phyloP scores from a whole-genome alignment of 2,888 invertebrate species.

The Odontocolon sp. region DNA sequence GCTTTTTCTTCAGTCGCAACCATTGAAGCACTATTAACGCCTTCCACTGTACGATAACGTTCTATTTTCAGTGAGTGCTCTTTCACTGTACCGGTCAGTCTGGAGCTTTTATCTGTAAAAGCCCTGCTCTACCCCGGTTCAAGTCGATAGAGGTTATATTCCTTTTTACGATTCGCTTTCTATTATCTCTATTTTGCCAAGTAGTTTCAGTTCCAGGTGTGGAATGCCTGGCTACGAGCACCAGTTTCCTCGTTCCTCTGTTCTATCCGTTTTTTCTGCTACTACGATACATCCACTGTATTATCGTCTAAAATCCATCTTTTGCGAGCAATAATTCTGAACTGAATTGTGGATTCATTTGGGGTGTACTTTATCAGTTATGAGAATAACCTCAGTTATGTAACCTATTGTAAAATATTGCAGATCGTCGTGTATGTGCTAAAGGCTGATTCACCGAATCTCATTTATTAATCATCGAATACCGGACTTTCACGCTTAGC shows the following conservation, averaged over 20 bases:
- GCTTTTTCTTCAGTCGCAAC: constrained; percentile 8
- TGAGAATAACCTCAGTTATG: too few species aligned
- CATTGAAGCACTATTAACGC: constrained; percentile 62
- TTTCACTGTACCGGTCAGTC: constrained; percentile 47
- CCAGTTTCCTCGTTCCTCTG: too few species aligned
- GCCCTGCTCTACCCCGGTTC: constrained; percentile 46
- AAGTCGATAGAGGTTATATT: constrained; percentile 46
- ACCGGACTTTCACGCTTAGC: neutral
- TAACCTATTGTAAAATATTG: too few species aligned
- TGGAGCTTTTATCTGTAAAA: constrained; percentile 63
- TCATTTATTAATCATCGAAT: constrained; percentile 36
- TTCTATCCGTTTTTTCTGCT: too few species aligned
- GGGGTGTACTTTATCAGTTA: too few species aligned
- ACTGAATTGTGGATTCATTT: too few species aligned
- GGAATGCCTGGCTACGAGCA: neutral
- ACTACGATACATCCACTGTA: too few species aligned
- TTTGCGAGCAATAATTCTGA: too few species aligned
- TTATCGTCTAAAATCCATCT: too few species aligned
- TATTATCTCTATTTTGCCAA: constrained; percentile 41
- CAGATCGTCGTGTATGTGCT: neutral
- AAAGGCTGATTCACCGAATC: neutral
- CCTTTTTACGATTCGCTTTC: constrained; percentile 57
- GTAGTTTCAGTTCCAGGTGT: constrained; percentile 15
- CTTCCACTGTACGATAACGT: constrained; percentile 51
- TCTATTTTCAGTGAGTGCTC: constrained; percentile 57